Evolutionary conservation across 23 tunicate species (phyloP), one percentile per base, ranked within the genome.

Genomic region (Trididemnum nubilum): DNA sequence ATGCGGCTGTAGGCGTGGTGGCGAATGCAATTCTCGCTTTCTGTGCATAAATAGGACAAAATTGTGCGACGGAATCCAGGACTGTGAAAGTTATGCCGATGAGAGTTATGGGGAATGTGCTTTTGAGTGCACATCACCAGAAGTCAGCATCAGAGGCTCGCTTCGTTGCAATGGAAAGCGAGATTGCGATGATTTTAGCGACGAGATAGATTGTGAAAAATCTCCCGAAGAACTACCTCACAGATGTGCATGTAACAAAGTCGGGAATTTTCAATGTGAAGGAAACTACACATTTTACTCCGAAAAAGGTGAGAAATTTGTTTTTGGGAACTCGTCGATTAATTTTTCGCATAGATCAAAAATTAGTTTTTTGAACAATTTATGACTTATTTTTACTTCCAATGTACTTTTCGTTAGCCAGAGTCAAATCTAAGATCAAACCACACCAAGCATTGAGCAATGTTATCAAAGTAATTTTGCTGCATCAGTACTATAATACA

Each of bases 181-280:
- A 27, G 87, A 83, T 57, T 83, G 87, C 72, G 32, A 15, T 12
- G 81, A 83, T 36, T 73, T 64, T 36, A 75, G 70, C 5, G 87
- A 83, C 50, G 87, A 83, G 36, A 33, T 18, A 0, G 36, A 83
- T 30, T 83, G 87, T 30, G 31, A 72, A 0, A 37, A 69, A 32
- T 32, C 12, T 33, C 74, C 74, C 36, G 7, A 9, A 37, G 74
- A 32, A 12, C 37, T 33, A 31, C 74, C 74, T 5, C 4, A 69
- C n/a, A 36, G 74, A 3, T 69, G 74, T 69, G 74, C 12, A 7
- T 32, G 74, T 37, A 69, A 32, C 26, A 7, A 69, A 9, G n/a
- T 69, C 3, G 67, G 26, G 3, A 61, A 61, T 26, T 61, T 61
- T 61, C 18, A 23, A 15, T 61, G 67, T 26, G 5, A 3, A 5